phyloP scores from a whole-genome alignment of 2,888 invertebrate genomes.

The Trichacis sp. region DNA sequence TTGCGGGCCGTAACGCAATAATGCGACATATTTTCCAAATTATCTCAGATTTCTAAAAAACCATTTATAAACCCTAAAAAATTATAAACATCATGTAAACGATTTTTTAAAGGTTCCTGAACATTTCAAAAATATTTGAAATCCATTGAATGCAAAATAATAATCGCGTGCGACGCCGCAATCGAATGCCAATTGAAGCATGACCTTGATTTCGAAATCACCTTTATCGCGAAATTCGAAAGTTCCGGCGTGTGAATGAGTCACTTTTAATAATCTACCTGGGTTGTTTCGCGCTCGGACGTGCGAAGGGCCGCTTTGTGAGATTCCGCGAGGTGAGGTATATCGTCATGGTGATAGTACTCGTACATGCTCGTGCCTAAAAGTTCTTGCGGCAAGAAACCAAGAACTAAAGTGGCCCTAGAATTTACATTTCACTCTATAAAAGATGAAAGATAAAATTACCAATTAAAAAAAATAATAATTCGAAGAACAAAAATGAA shows the following conservation, averaged over 20 bases:
- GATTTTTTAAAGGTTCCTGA: too few species aligned
- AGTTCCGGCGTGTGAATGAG: background rate
- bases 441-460: background rate
- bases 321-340: conserved; percentile 82
- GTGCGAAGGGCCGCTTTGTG: conserved; percentile 84
- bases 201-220: conserved; percentile 1
- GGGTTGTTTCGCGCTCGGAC: conserved; percentile 75
- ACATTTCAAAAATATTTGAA: too few species aligned
- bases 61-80: background rate
- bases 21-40: too few species aligned
- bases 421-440: conserved; percentile 50
- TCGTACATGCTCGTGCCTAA: conserved; percentile 94
- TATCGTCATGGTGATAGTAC: conserved; percentile 87
- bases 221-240: too few species aligned
- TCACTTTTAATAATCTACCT: conserved; percentile 58
- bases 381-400: conserved; percentile 93
- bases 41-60: background rate
- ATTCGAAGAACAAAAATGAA: too few species aligned
- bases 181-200: background rate
- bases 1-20: too few species aligned
- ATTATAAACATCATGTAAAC: background rate
- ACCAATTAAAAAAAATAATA: too few species aligned
- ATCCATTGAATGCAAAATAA: too few species aligned
- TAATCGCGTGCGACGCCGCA: background rate
- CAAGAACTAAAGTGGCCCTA: conserved; percentile 89